phyloP scores from a whole-genome alignment of 2,113 vertebrate genomes.

The Spermophilus dauricus region DNA sequence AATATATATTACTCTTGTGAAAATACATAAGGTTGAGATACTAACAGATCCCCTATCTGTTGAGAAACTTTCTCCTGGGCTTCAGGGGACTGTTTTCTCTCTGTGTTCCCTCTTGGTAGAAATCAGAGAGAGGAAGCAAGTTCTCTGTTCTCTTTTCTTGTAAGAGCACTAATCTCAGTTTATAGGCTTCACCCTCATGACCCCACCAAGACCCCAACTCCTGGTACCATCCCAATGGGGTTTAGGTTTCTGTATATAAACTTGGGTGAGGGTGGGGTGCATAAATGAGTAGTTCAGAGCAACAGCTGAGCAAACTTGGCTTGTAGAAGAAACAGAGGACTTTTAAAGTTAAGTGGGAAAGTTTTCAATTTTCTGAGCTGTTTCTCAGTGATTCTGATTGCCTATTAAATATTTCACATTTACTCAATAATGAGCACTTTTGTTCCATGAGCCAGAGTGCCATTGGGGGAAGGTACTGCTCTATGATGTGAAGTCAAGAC shows the following conservation, averaged over 20 bases:
- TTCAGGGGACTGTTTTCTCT: not conserved
- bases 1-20: too few relatives aligned
- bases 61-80: not conserved
- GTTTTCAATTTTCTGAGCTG: not conserved
- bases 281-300: not conserved
- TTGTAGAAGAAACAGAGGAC: not conserved
- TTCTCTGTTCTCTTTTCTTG: not conserved
- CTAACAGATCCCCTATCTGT: not conserved
- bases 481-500: constrained; percentile 89
- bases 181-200: not conserved
- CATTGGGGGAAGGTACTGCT: not conserved
- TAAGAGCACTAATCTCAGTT: not conserved
- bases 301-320: not conserved
- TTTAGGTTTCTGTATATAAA: not conserved
- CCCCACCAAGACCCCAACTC: rapidly evolving
- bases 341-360: not conserved
- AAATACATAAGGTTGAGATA: too few relatives aligned
- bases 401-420: not conserved
- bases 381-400: not conserved
- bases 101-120: too few relatives aligned
- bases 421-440: not conserved
- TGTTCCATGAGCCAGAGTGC: not conserved
- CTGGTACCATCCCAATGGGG: not conserved
- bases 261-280: too few relatives aligned
- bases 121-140: not conserved